These are phyloP conservation scores for Chloropsis hardwickii DNA, from an alignment of 2,113 vertebrate genomes.

Conservation along the genomic window DNA sequence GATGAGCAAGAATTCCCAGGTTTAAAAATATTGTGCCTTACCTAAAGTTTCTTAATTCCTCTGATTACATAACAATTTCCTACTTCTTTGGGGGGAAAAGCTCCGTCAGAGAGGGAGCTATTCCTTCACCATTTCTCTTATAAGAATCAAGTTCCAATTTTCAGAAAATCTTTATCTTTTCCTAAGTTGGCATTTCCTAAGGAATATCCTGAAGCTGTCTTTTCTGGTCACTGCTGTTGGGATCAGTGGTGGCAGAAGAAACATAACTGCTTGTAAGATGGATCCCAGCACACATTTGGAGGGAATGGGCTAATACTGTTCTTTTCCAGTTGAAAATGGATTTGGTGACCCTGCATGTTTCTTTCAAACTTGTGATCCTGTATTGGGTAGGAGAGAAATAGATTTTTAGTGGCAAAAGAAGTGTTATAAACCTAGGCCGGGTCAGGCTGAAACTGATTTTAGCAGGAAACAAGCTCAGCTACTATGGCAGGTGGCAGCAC, in stretches of 20 bases:
- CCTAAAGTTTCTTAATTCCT: neutral
- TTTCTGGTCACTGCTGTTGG: neutral
- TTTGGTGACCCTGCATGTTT: neutral
- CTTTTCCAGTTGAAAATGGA: neutral
- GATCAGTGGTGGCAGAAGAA: neutral
- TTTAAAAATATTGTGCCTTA: neutral
- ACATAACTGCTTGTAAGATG: accelerated
- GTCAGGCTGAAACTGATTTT: neutral
- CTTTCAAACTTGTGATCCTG: neutral
- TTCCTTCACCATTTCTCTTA: neutral
- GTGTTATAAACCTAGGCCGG: neutral
- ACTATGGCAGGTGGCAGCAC: neutral
- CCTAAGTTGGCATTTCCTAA: neutral
- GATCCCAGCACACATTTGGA: neutral
- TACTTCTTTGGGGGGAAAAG: neutral
- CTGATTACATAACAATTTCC: neutral
- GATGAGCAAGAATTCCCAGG: neutral
- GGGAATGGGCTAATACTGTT: accelerated
- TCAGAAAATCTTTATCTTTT: neutral
- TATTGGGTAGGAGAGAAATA: neutral
- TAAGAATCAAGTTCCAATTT: neutral
- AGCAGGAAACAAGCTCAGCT: neutral
- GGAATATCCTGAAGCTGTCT: neutral
- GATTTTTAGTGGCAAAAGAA: neutral
- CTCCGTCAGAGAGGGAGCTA: neutral